Conservation (phyloP, 2,888 invertebrate species). For the Balanococcus diminutus region DNA sequence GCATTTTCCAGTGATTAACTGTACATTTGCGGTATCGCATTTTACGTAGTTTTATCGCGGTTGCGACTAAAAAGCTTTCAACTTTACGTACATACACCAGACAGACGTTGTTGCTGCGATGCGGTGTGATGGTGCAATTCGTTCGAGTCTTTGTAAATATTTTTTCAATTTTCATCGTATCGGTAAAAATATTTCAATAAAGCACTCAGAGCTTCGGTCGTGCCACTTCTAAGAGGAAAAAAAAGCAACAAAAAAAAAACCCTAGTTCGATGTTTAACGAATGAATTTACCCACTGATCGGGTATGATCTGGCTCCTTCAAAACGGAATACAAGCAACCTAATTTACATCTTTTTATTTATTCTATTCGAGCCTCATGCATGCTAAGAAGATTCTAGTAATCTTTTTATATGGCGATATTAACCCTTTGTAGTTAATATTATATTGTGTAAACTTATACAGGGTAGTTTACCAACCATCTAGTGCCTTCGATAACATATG, state of each 20-base stretch:
- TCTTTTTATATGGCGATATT: not conserved
- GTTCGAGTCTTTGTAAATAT: not conserved
- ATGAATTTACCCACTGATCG: not conserved
- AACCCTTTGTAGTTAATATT: not conserved
- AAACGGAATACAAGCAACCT: not conserved
- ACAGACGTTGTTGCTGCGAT: not conserved
- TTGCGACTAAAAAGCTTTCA: not conserved
- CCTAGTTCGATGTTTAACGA: not conserved
- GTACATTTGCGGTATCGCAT: not conserved
- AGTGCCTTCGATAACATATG: not conserved
- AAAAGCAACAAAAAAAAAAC: not conserved
- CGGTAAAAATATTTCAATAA: constrained; percentile 12
- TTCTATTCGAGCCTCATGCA: not conserved
- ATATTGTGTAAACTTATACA: not conserved
- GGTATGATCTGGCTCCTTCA: not conserved
- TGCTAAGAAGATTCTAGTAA: not conserved
- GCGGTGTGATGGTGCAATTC: not conserved
- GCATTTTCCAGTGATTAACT: constrained; percentile 3
- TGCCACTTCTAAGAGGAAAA: not conserved
- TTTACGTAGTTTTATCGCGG: not conserved
- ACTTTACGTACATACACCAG: not conserved
- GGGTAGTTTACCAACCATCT: not conserved
- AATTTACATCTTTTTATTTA: not conserved
- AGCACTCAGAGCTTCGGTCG: no score
- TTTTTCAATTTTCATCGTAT: not conserved